Evolutionary conservation across 2,797 vertebrate species (phyloP).

Genomic region (Sebastolobus alascanus): DNA sequence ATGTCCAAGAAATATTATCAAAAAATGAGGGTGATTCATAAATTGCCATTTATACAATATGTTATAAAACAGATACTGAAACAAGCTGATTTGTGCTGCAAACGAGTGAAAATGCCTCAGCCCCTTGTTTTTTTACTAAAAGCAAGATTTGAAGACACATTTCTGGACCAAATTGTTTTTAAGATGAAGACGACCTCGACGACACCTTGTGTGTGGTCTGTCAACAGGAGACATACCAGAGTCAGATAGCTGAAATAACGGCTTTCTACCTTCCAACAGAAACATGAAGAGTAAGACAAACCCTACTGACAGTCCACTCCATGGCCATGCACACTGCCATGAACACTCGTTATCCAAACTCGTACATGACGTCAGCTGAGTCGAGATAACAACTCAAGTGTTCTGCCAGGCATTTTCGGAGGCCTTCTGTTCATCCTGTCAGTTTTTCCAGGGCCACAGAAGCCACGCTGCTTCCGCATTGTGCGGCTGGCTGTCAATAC

Average conservation of each 20-base stretch:
- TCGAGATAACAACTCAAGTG: slow-evolving; percentile 12
- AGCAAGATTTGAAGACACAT: slow-evolving; percentile 8
- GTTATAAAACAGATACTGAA: background rate
- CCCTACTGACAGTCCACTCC: background rate
- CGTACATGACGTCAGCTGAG: slow-evolving; percentile 32
- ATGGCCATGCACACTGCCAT: background rate
- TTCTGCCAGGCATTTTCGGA: slow-evolving; percentile 38
- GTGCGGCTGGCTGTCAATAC: slow-evolving; percentile 42
- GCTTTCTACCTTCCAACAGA: slow-evolving; percentile 14
- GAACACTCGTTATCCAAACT: slow-evolving; percentile 11
- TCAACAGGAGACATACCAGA: slow-evolving; percentile 5
- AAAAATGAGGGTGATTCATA: background rate
- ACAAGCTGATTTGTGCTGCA: background rate
- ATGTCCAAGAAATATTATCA: background rate
- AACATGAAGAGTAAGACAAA: slow-evolving; percentile 26
- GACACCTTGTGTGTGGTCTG: slow-evolving; percentile 11
- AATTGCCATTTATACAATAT: background rate
- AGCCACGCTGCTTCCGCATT: slow-evolving; percentile 50
- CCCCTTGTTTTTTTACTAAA: background rate
- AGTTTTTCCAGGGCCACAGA: slow-evolving; percentile 55
- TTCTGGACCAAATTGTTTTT: background rate
- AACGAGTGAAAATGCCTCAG: background rate
- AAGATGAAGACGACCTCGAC: background rate
- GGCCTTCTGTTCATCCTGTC: slow-evolving; percentile 46
- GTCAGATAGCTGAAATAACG: slow-evolving; percentile 16